phyloP scores from a whole-genome alignment of 2,888 invertebrate genomes.

The Bembecia ichneumoniformis region DNA sequence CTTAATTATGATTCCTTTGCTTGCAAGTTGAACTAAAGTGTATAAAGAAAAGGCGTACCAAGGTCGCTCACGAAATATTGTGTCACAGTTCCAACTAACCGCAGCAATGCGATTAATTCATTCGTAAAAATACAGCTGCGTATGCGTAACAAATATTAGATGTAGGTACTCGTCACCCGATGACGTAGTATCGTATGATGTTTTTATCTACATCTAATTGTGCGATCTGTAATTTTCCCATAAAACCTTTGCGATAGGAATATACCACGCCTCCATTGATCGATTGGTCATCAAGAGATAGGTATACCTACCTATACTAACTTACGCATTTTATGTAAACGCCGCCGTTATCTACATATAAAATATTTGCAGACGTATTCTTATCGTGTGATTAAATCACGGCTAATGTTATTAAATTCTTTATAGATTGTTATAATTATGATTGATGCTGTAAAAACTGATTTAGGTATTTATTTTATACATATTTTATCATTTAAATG shows the following conservation, averaged over 20 bases:
- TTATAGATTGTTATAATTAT: too few relatives aligned
- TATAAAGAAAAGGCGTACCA: neutral
- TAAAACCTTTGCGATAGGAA: slow-evolving; percentile 9
- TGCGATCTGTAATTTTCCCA: slow-evolving; percentile 10
- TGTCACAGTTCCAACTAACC: neutral
- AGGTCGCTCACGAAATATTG: neutral
- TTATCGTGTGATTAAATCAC: neutral
- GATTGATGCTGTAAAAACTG: too few relatives aligned
- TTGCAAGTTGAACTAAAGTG: too few relatives aligned
- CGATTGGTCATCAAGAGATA: neutral
- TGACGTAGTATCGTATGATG: slow-evolving; percentile 59
- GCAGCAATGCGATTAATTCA: neutral
- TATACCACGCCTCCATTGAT: slow-evolving; percentile 19
- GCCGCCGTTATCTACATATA: neutral
- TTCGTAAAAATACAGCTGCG: neutral
- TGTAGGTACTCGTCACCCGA: slow-evolving; percentile 36
- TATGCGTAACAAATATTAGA: neutral
- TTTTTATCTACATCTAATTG: slow-evolving; percentile 21
- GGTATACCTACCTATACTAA: too few relatives aligned
- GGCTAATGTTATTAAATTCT: neutral
- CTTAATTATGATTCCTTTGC: too few relatives aligned
- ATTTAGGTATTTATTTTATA: too few relatives aligned
- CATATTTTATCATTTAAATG: too few relatives aligned
- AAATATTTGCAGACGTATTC: neutral
- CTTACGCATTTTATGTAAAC: neutral